A percentile compares a stretch with the other conserved stretches of the same genome.
phyloP scores from a whole-genome alignment of 2,113 vertebrate species.

The Pygoscelis adeliae region DNA sequence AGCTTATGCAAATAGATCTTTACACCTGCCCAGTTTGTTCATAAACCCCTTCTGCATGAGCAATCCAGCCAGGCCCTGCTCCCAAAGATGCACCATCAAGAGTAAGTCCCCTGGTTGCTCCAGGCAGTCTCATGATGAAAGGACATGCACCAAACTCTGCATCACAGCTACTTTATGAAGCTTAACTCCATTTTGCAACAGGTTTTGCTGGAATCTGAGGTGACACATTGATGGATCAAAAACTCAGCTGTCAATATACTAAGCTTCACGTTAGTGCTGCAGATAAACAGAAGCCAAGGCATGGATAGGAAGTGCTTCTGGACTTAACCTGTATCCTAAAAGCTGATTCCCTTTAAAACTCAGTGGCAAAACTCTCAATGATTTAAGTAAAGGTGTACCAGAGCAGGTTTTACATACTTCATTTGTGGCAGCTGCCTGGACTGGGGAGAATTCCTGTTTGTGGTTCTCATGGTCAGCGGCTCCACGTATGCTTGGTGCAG shows the following conservation, averaged over 20 bases:
- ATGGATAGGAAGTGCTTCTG: neutral
- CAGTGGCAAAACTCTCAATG: neutral
- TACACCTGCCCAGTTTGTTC: neutral
- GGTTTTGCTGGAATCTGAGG: neutral
- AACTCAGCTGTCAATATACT: neutral
- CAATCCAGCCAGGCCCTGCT: neutral
- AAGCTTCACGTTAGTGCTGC: neutral
- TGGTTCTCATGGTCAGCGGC: neutral
- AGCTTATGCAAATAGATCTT: neutral
- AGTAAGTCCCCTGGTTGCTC: neutral
- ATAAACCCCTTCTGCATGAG: neutral
- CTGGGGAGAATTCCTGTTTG: neutral
- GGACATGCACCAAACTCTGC: neutral
- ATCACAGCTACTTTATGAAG: neutral
- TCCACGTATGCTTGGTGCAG: fast-evolving
- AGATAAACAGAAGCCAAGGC: neutral
- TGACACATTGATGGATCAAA: neutral
- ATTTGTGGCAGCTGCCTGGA: neutral
- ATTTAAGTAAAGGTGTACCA: neutral
- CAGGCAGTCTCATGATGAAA: neutral
- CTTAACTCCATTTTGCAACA: neutral
- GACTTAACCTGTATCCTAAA: neutral
- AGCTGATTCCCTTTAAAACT: neutral
- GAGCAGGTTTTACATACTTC: neutral
- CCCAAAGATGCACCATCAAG: neutral